Evolutionary conservation across 2,113 vertebrate genomes (phyloP), one percentile per base, ranked within the genome.

Genomic region (Zootoca vivipara): DNA sequence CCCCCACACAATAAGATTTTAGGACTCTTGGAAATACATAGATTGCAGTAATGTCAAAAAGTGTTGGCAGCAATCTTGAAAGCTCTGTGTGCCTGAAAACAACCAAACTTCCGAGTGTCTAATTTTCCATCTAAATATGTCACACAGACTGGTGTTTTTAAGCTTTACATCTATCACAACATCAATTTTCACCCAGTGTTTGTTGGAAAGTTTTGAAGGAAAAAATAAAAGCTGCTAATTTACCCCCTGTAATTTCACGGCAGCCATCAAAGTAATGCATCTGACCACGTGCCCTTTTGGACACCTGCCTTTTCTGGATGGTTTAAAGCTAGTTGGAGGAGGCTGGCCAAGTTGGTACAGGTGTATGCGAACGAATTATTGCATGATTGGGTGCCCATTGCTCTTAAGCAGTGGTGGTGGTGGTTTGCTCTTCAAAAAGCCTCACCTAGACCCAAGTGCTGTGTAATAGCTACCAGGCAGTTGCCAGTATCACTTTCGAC

Each of bases 211-310:
- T 81, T 85, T 42, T 62, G 74, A 88, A 13, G 64, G 40, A 24
- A 65, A 65, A 86, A 91, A 38, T 58, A 90, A 42, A 77, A 87
- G 89, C 33, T 91, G 89, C 64, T 79, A 85, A 78, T 77, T 78
- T 3, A 13, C 83, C 24, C 15, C 42, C 40, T 69, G 62, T 78
- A 69, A 87, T 79, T 40, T 91, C 52, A 52, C 75, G 24, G 30
- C 3, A 82, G 6, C 87, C 77, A 82, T 88, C 77, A 62, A 15
- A 20, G 58, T 18, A 62, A 62, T 18, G 58, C 18, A 20, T 62
- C 58, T 62, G 58, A 62, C 58, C 58, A 62, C 58, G 18, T 18
- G 15, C 58, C 58, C 58, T 62, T 62, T 20, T 62, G 15, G 18
- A 62, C 15, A 18, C 58, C 58, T 62, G 58, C 18, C 58, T 62